phyloP scores from a whole-genome alignment of 2,113 vertebrate genomes.

The Nothoprocta pentlandii region DNA sequence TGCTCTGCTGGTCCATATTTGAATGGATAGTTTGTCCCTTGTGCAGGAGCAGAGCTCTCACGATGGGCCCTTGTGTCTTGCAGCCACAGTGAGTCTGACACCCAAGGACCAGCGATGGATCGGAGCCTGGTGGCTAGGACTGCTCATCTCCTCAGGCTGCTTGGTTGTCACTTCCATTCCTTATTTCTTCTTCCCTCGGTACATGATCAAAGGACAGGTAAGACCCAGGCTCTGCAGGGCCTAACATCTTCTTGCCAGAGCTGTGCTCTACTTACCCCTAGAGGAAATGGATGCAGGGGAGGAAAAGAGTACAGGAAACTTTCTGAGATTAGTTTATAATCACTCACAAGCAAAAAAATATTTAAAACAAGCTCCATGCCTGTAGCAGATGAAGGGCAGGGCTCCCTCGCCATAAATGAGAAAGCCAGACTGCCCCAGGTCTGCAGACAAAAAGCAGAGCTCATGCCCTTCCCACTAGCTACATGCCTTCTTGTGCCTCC shows the following conservation, averaged over 20 bases:
- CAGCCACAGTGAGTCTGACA: conserved; percentile 77
- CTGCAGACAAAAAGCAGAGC: background rate
- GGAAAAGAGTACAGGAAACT: background rate
- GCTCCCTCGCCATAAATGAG: background rate
- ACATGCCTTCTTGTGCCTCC: background rate
- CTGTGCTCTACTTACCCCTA: rapidly evolving
- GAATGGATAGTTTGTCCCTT: background rate
- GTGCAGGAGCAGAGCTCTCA: background rate
- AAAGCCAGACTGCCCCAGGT: background rate
- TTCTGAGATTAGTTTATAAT: background rate
- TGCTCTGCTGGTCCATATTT: background rate
- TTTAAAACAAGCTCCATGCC: background rate
- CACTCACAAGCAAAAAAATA: background rate
- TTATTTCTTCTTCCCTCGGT: conserved; percentile 94
- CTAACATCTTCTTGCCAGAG: background rate
- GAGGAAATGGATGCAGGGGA: background rate
- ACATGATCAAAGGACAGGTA: conserved; percentile 77
- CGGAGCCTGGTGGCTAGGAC: conserved; percentile 97
- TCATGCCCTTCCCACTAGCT: background rate
- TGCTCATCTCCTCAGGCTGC: conserved; percentile 85
- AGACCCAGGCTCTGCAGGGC: conserved; percentile 12
- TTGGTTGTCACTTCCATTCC: conserved; percentile 89
- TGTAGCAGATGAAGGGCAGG: background rate
- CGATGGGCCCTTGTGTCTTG: background rate
- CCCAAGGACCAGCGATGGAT: conserved; percentile 91